Base-by-base conservation (phyloP, 2,888 invertebrate genomes). In the Candidula unifasciata region DNA sequence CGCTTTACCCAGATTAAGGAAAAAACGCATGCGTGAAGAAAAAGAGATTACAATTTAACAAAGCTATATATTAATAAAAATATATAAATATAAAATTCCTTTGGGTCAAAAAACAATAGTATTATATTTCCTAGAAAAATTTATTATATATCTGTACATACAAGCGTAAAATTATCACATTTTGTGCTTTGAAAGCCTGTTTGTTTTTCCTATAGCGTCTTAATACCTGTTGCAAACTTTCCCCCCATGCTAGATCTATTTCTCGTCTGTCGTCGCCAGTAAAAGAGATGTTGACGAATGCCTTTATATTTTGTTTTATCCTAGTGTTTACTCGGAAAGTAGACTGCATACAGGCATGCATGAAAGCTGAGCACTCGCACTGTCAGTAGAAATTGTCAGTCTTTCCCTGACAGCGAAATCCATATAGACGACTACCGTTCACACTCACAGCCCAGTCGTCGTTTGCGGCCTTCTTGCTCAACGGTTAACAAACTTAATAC, bases 251-350 rank as follows among this genome's bases (percentile, higher is more conserved):
- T 30, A 79, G 85, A 69, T 80, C 86, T 83, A 82, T 88, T 90
- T 90, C 89, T 91, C 90, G 92, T 91, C 92, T 88, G 88, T 88
- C 91, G 92, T 92, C 92, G 92, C 92, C 92, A 92, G 88, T 88
- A 88, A 90, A 44, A 44, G 90, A 90, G 89, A 89, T 89, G 88
- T 80, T 68, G 73, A 87, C 87, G 86, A 89, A 88, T 79, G 79
- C 30, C 10, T 52, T n/a, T n/a, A n/a, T 52, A 24, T 66, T 52
- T 66, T 16, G n/a, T 68, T 52, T 27, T 37, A 3, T 35, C 30
- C 35, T 71, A 71, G 21, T 71, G 21, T 18, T 16, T 35, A 71
- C 35, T 71, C 8, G 37, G 35, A 35, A 24, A 71, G 21, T 30
- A 35, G 37, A 13, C 3, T 71, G 35, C 18, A 71, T 71, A 44